Conservation (phyloP, 2,113 vertebrate species). For the Callospermophilus lateralis region DNA sequence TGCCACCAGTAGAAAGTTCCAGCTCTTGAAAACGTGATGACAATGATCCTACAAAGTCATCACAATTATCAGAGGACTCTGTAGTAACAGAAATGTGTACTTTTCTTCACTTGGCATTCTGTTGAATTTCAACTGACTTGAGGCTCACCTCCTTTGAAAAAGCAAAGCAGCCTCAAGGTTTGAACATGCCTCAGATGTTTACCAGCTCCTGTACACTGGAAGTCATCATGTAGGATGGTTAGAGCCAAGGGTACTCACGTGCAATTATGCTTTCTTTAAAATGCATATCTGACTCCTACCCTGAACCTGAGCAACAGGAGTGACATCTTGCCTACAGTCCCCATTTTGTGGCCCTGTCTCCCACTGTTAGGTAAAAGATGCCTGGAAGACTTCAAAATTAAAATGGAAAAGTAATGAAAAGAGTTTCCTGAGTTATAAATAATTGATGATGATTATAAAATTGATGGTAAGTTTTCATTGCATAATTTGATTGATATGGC, state of each 20-base stretch:
- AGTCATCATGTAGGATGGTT: not conserved
- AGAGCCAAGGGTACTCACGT: not conserved
- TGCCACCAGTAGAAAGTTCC: not conserved
- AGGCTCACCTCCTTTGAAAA: not conserved
- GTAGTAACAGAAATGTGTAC: not conserved
- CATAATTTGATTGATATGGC: conserved; percentile 81
- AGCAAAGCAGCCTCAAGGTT: not conserved
- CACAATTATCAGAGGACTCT: not conserved
- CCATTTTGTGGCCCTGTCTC: not conserved
- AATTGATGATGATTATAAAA: conserved; percentile 81
- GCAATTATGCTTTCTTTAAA: not conserved
- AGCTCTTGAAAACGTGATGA: not conserved
- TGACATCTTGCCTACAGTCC: not conserved
- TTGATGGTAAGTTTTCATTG: conserved; percentile 80
- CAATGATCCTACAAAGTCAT: not conserved
- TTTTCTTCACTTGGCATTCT: not conserved
- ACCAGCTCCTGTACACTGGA: not conserved
- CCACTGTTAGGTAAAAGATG: not conserved
- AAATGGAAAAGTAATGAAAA: conserved; percentile 69
- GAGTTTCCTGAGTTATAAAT: conserved; percentile 68
- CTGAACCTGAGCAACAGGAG: not conserved
- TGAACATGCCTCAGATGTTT: not conserved
- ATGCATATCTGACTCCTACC: not conserved
- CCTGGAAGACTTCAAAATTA: not conserved
- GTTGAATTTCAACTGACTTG: not conserved